Evolutionary conservation across 2,797 vertebrate genomes (phyloP).

Genomic region (Prionace glauca): DNA sequence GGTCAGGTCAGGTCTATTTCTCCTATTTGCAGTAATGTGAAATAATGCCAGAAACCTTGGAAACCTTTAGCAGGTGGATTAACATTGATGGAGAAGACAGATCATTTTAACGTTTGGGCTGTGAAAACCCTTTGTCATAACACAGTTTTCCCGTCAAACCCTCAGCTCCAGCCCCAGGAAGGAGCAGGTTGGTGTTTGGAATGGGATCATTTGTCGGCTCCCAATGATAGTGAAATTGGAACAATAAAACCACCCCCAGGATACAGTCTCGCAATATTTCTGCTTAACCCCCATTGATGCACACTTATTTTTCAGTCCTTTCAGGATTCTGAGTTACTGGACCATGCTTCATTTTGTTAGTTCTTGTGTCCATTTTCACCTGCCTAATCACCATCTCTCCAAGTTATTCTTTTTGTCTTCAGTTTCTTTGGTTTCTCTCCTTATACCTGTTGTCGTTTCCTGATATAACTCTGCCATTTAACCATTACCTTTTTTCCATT

Average conservation of each 20-base stretch:
- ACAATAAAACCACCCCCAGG: neutral
- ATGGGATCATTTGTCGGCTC: neutral
- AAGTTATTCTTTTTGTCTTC: neutral
- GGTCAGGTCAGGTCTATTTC: neutral
- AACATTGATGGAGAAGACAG: neutral
- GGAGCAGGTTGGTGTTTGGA: neutral
- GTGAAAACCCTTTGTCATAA: neutral
- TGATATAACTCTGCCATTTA: neutral
- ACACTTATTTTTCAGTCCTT: neutral
- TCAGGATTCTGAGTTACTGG: neutral
- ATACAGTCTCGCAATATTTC: neutral
- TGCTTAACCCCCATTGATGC: neutral
- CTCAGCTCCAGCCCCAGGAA: neutral
- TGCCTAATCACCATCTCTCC: neutral
- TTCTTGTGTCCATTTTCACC: neutral
- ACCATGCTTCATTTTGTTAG: neutral
- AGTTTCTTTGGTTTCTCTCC: neutral
- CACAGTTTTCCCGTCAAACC: neutral
- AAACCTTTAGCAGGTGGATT: neutral
- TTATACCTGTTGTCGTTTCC: neutral
- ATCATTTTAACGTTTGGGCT: neutral
- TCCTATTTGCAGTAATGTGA: neutral
- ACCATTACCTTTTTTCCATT: neutral
- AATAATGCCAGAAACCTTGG: neutral
- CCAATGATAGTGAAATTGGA: neutral